These are phyloP conservation scores for Cryptotis parvus DNA, from an alignment of 2,113 vertebrate genomes.

Conservation along the genomic window DNA sequence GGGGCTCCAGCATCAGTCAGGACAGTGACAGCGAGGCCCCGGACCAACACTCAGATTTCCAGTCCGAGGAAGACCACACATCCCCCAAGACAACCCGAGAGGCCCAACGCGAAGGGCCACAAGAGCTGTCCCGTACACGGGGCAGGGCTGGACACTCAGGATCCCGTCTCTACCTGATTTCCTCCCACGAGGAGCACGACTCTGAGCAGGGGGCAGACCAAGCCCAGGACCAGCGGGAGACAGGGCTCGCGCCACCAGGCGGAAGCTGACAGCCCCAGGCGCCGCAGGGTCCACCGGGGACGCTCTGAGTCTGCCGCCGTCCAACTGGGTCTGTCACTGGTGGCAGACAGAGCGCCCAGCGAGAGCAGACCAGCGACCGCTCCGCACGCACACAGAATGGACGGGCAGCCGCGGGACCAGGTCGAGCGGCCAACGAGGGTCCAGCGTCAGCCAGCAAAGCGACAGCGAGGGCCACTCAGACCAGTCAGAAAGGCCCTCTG, in stretches of 20 bases:
- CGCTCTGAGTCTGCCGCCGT: accelerated
- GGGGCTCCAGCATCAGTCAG: neutral
- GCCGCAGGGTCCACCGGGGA: neutral
- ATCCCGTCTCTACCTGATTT: neutral
- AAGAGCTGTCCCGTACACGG: no score
- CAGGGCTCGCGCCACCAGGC: accelerated
- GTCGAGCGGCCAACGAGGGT: neutral
- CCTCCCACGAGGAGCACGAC: no score
- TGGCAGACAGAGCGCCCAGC: neutral
- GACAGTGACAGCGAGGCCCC: neutral
- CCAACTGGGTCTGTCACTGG: accelerated
- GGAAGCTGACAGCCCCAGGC: no score
- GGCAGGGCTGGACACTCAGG: accelerated
- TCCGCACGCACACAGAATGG: accelerated
- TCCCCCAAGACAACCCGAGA: accelerated
- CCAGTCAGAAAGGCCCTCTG: neutral
- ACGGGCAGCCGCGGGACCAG: neutral
- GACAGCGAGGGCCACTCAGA: neutral
- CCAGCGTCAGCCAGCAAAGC: neutral
- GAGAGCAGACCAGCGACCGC: neutral
- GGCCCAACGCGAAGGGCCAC: accelerated
- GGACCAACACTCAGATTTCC: neutral
- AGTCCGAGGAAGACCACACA: neutral
- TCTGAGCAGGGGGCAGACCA: accelerated
- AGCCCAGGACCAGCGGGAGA: accelerated